Evolutionary conservation across 2,113 vertebrate genomes (phyloP), one percentile per base, ranked within the genome.

Genomic region (Albula goreensis): DNA sequence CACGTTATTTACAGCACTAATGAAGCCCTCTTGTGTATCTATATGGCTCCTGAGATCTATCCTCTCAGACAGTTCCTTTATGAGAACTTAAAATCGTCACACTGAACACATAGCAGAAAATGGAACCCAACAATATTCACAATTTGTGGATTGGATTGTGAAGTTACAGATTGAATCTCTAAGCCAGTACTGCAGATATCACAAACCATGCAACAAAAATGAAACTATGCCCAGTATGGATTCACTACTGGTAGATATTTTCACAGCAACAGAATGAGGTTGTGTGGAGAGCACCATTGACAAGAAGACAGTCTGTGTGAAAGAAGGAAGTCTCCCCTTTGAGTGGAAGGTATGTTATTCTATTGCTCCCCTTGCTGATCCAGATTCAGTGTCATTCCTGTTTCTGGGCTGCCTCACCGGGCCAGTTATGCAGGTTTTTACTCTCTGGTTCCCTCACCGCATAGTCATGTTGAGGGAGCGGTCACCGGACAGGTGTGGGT

Each of bases 401-500:
- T 60, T 52, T n/a, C 19, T 49, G 83, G 63, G 63, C 49, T 15
- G 4, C 50, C 66, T 52, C 66, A 22, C 50, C 66, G 6, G 63
- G 83, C 83, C 63, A 66, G 83, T 51, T 77, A 22, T 22, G 50
- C 83, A 25, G 83, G 83, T 77, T 84, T 74, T 50, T 31, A 50
- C 13, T 77, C 5, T 50, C 56, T 63, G n/a, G n/a, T 52, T 49
- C 56, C 56, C 10, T 49, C 31, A 60, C 25, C 50, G 11, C 4
- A 48, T 5, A 66, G 63, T 63, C 50, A 31, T 31, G 83, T 50
- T 41, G 25, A 50, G 63, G 83, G 83, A n/a, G 83, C 50, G 83
- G 83, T 74, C 83, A 10, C 19, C 22, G n/a, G 49, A 51, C 83
- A 22, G n/a, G 83, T 48, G 10, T 63, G 63, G 63, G 22, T 5